Conservation (phyloP, 2,113 vertebrate species). For the Hipposideros armiger region DNA sequence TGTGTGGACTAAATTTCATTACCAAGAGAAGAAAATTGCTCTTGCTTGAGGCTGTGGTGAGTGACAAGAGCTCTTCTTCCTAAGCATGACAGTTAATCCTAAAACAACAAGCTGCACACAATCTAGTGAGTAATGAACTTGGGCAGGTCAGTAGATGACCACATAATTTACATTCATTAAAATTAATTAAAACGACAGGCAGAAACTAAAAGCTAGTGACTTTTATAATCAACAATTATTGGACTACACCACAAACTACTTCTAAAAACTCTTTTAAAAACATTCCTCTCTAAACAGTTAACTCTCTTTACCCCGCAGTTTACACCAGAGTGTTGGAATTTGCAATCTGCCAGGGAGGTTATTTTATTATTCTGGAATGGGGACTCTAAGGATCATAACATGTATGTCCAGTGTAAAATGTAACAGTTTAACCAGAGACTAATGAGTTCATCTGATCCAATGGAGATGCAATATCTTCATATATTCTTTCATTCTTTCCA, state of each 20-base stretch:
- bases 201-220: constrained; percentile 60
- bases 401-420: not conserved
- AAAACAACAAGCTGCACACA: constrained; percentile 57
- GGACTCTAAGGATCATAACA: not conserved
- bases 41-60: not conserved
- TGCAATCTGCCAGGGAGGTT: not conserved
- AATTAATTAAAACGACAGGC: constrained; percentile 77
- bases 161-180: constrained; percentile 73
- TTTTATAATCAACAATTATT: constrained; percentile 75
- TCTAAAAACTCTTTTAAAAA: constrained; percentile 60
- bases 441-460: not conserved
- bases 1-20: not conserved
- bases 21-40: not conserved
- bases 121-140: constrained; percentile 70
- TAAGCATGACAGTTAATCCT: constrained; percentile 63
- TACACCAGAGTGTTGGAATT: not conserved
- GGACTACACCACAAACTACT: constrained; percentile 47
- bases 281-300: constrained; percentile 26
- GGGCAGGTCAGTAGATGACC: constrained; percentile 47
- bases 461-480: not conserved
- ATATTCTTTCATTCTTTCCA: not conserved
- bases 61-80: constrained; percentile 52
- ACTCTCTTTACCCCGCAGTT: constrained; percentile 27
- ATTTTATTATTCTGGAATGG: constrained; percentile 20
- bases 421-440: not conserved